Evolutionary conservation across 2,797 vertebrate species (phyloP).

Genomic region (Acomys russatus): DNA sequence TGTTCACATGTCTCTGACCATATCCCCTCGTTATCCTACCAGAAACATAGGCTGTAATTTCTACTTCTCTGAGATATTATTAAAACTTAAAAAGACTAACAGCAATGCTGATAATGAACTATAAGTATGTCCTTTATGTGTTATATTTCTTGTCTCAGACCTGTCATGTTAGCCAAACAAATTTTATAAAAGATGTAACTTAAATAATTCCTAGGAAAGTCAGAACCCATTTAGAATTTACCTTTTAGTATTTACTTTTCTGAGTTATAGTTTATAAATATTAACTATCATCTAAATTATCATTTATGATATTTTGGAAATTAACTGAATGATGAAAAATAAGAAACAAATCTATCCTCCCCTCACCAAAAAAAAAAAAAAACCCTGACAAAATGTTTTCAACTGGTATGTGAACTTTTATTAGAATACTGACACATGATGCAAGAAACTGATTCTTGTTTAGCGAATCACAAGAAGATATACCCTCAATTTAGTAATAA

Average conservation of each 20-base stretch:
- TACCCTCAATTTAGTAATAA: neutral
- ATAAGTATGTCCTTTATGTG: neutral
- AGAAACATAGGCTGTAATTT: too few species aligned
- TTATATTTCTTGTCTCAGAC: neutral
- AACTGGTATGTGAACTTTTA: neutral
- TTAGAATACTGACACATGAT: neutral
- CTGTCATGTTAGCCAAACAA: neutral
- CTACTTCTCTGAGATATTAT: neutral
- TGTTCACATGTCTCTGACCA: too few species aligned
- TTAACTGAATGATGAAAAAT: neutral
- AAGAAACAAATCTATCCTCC: neutral
- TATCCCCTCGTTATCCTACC: too few species aligned
- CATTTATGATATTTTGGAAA: conserved; percentile 19
- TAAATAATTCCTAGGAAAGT: neutral
- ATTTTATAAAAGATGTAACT: conserved; percentile 20
- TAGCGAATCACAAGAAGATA: neutral
- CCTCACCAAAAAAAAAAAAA: too few species aligned
- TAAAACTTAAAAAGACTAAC: neutral
- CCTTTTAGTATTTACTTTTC: neutral
- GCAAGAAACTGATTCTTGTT: neutral
- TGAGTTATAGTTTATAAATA: neutral
- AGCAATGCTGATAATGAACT: neutral
- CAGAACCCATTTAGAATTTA: neutral
- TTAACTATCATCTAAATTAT: neutral
- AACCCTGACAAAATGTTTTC: neutral